Evolutionary conservation across 2,888 invertebrate species (phyloP), one percentile per base, ranked within the genome.

Genomic region (Disparrhopalites patrizii): DNA sequence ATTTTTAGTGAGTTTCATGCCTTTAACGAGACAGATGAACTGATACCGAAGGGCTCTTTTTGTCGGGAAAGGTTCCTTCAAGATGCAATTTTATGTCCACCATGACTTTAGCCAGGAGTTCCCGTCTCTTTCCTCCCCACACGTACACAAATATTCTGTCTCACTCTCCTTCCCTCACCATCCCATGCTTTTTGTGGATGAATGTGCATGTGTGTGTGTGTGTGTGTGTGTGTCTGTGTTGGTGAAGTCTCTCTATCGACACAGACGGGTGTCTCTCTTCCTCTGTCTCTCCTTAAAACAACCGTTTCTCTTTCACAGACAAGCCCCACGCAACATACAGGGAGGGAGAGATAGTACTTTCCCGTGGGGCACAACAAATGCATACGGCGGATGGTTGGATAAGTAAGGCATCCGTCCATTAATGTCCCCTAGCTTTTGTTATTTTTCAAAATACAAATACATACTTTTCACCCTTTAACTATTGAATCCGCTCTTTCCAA

Each of bases 1-100:
- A 60, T 65, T 68, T 65, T 65, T 68, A 65, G 62, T 65, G 51
- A 56, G 51, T 58, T 51, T 40, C 58, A 51, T 51, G 60, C 61
- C 61, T 61, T 61, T 61, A 51, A 61, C 61, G 61, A 61, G 61
- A 61, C 61, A 61, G 51, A 61, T 61, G 51, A 61, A 51, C 51
- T 28, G 51, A 51, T 61, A 61, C 38, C 61, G 18, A 8, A 61
- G 51, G 36, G 36, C 51, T 61, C 61, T 51, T 61, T 61, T 61
- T 61, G 61, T 61, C 61, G 61, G 61, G 18, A 61, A 61, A 15
- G 15, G 33, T 36, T n/a, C n/a, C 36, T 51, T 61, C 51, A 51
- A 51, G 61, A 61, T 51, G 51, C 61, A 50, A 61, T 61, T 61
- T 61, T 61, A 61, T 61, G 61, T 61, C 61, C 61, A 61, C 61